phyloP scores from a whole-genome alignment of 2,888 invertebrate genomes.

The Stenichneumon culpator region DNA sequence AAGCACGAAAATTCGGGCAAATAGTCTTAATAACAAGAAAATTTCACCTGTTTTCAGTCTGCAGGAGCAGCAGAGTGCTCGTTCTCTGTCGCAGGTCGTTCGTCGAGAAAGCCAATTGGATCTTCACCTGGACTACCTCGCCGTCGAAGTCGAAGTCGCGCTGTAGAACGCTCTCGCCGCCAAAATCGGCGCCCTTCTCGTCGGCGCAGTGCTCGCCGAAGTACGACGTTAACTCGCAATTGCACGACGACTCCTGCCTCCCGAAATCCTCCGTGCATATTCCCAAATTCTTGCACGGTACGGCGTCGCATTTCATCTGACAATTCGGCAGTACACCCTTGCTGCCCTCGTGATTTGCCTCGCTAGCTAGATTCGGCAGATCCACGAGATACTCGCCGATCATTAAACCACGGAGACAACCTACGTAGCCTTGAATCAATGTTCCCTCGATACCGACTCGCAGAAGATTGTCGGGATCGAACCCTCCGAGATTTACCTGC shows the following conservation, averaged over 20 bases:
- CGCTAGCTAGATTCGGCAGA: constrained; percentile 90
- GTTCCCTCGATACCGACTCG: constrained; percentile 86
- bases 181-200: constrained; percentile 95
- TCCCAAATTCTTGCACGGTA: constrained; percentile 95
- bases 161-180: constrained; percentile 93
- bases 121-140: constrained; percentile 91
- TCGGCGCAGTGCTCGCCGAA: constrained; percentile 95
- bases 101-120: constrained; percentile 95
- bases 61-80: constrained; percentile 92
- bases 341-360: constrained; percentile 90
- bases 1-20: not conserved
- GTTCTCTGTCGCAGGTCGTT: constrained; percentile 92
- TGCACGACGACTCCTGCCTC: constrained; percentile 93
- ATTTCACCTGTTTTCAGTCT: constrained; percentile 92
- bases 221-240: constrained; percentile 96
- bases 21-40: not conserved
- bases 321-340: constrained; percentile 93
- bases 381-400: constrained; percentile 93
- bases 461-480: constrained; percentile 91
- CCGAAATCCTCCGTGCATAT: constrained; percentile 95
- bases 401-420: constrained; percentile 95
- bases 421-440: constrained; percentile 91
- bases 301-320: constrained; percentile 95
- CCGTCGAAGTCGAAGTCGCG: constrained; percentile 91
- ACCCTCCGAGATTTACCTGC: constrained; percentile 94